Base-by-base conservation (phyloP, 2,888 invertebrate genomes). In the Drosophila meridionalis region DNA sequence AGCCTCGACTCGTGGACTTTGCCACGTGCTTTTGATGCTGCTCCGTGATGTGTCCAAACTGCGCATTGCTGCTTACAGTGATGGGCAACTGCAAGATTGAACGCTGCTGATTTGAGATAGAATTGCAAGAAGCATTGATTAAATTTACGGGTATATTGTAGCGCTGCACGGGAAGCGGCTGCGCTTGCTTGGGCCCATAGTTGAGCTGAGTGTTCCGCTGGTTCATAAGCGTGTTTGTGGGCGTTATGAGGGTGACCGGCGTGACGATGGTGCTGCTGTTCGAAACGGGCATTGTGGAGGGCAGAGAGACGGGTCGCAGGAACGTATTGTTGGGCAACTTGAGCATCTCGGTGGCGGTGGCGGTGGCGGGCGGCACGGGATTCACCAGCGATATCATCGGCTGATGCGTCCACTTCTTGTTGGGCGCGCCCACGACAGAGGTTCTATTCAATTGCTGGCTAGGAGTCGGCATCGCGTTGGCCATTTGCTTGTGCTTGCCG, bases 311-410 rank as follows among this genome's bases (percentile, higher is more conserved):
- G 0, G 91, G 87, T 12, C 92, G 83, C 34, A 93, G 73, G 73
- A 83, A 92, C n/a, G 93, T 93, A 65, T 88, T 92, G 36, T 87
- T 82, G 6, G 92, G 92, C 55, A 92, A 73, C 70, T 92, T 92
- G 9, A 93, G 80, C 30, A 92, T 61, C 65, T 92, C 69, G 20
- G 85, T 84, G 8, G 86, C 8, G 9, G 90, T 67, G 20, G 85
- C 83, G 8, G 86, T 7, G 9, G 90, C 40, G 28, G 55, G 71
- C 45, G 53, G 67, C 4, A 73, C 61, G 7, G 78, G 69, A 14
- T 78, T 77, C 6, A 76, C 63, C 43, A 88, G 20, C 2, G 83
- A 64, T 53, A 69, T 76, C 80, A 76, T 69, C 47, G 69, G 74
- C 11, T 67, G 81, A n/a, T 65, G 73, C 42, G 45, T 56, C 77